Evolutionary conservation across 2,113 vertebrate species (phyloP).

Genomic region (Pholis gunnellus): DNA sequence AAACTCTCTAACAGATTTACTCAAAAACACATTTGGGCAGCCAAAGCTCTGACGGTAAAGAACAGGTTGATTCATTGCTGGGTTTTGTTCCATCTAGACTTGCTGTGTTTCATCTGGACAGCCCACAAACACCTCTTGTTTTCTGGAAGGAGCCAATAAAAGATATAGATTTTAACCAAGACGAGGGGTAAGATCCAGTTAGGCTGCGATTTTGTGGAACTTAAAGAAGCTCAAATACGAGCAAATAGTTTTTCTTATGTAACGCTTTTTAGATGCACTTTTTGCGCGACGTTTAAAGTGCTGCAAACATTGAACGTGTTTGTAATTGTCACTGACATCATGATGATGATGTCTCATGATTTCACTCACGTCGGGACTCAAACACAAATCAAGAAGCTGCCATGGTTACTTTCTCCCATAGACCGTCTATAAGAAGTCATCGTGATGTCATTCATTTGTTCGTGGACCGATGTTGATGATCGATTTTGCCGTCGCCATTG

Average conservation of each 20-base stretch:
- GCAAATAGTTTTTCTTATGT: not conserved
- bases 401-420: constrained; percentile 9
- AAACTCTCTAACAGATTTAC: not conserved
- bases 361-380: constrained; percentile 17
- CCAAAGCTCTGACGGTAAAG: not conserved
- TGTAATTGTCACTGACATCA: not conserved
- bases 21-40: not conserved
- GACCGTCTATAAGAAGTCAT: too few relatives aligned
- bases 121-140: constrained; percentile 14
- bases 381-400: constrained; percentile 9
- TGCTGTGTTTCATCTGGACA: constrained; percentile 20
- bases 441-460: too few relatives aligned
- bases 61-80: not conserved
- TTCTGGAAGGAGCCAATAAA: constrained; percentile 6
- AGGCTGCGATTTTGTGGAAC: not conserved
- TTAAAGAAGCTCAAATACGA: not conserved
- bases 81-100: not conserved
- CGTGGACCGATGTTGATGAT: too few relatives aligned
- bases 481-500: too few relatives aligned
- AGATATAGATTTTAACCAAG: constrained; percentile 22
- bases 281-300: not conserved
- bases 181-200: not conserved
- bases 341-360: constrained; percentile 10
- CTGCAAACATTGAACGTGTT: not conserved
- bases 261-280: not conserved